These are phyloP conservation scores for Microctonus brassicae DNA, from an alignment of 2,888 invertebrate genomes.

Conservation along the genomic window DNA sequence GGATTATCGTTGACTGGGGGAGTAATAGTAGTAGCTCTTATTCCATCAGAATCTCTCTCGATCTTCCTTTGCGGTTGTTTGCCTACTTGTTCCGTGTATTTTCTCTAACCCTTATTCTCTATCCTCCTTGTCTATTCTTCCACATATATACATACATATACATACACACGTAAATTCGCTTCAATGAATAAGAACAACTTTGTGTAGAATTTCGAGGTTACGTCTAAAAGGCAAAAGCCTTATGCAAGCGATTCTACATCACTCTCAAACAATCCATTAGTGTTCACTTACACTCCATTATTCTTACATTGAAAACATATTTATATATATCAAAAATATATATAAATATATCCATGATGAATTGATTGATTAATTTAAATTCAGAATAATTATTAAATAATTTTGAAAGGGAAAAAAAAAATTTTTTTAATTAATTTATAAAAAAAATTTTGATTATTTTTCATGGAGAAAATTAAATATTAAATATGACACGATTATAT, in stretches of 20 bases:
- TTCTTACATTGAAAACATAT: background rate
- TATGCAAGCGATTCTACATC: background rate
- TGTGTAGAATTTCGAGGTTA: background rate
- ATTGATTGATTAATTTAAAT: background rate
- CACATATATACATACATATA: background rate
- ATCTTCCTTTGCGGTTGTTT: conserved; percentile 28
- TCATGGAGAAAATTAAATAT: too few species aligned
- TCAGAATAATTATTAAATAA: too few species aligned
- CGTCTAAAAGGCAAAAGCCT: background rate
- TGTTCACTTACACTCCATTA: background rate
- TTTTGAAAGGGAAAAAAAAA: too few species aligned
- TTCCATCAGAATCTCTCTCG: too few species aligned
- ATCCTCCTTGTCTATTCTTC: background rate
- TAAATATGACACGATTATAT: background rate
- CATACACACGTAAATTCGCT: background rate
- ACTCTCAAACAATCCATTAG: background rate
- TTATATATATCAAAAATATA: background rate
- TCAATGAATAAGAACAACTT: background rate
- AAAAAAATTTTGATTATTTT: background rate
- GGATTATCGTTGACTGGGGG: conserved; percentile 26
- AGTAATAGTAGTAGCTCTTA: background rate
- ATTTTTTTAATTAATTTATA: too few species aligned
- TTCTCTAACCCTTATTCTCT: background rate
- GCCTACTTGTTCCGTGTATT: conserved; percentile 30
- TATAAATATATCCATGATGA: background rate